These are phyloP conservation scores for Cephonodes hylas DNA, from an alignment of 2,888 invertebrate species.

Conservation along the genomic window DNA sequence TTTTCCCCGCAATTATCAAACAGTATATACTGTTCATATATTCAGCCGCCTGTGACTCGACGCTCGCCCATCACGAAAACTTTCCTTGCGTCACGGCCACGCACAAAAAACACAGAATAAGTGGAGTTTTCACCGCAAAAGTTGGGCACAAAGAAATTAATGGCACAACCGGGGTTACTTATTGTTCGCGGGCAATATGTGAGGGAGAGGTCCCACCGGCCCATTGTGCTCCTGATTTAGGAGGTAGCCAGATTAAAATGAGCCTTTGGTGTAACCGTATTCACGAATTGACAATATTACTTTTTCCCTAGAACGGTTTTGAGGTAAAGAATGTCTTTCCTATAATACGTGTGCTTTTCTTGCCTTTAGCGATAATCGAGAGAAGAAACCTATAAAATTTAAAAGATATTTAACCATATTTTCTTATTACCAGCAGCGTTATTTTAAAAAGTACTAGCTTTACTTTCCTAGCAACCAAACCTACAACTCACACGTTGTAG, in stretches of 20 bases:
- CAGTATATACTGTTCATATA: background rate
- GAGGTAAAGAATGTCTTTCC: background rate
- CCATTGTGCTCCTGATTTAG: constrained; percentile 3
- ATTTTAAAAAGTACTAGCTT: no score
- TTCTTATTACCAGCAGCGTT: no score
- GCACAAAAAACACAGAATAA: constrained; percentile 33
- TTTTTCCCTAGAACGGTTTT: background rate
- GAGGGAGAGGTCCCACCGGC: background rate
- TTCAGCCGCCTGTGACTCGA: background rate
- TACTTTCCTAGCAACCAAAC: no score
- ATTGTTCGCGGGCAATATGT: constrained; percentile 14
- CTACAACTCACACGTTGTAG: no score
- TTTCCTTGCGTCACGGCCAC: constrained; percentile 20
- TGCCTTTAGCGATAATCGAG: no score
- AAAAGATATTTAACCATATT: no score
- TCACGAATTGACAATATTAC: background rate
- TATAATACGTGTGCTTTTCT: no score
- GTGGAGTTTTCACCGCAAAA: constrained; percentile 31
- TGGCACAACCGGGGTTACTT: constrained; percentile 11
- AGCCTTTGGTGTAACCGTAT: background rate
- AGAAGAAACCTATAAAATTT: no score
- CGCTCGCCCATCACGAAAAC: constrained; percentile 26
- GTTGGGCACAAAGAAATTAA: constrained; percentile 21
- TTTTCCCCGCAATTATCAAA: no score
- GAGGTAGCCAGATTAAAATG: background rate